phyloP scores from a whole-genome alignment of 1,140 invertebrate species.

The Hylaeus volcanicus region DNA sequence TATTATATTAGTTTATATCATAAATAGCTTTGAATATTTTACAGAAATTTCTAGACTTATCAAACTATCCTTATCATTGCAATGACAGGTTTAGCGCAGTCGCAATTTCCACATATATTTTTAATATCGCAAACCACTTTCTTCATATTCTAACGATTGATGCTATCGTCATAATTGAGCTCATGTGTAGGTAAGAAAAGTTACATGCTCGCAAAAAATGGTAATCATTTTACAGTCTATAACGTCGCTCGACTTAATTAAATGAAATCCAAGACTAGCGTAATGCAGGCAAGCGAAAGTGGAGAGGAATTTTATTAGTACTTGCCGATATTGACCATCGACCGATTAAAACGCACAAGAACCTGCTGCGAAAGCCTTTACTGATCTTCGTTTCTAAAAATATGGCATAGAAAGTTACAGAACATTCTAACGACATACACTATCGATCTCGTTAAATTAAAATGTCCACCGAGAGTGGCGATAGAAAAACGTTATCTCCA shows the following conservation, averaged over 20 bases:
- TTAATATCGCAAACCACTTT: neutral
- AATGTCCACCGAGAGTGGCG: neutral
- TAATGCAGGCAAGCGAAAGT: constrained; percentile 18
- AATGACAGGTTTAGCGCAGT: too few relatives aligned
- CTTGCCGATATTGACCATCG: neutral
- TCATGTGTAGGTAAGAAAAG: neutral
- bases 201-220: neutral
- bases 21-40: too few relatives aligned
- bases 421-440: neutral
- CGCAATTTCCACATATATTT: neutral
- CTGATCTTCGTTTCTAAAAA: neutral
- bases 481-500: neutral
- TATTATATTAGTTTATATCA: too few relatives aligned
- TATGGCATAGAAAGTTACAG: constrained; percentile 15
- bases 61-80: too few relatives aligned
- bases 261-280: neutral
- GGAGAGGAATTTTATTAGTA: constrained; percentile 32
- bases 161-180: neutral
- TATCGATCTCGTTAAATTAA: too few relatives aligned
- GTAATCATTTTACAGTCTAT: neutral
- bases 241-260: neutral
- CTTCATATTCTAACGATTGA: neutral
- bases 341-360: neutral
- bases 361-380: constrained; percentile 1
- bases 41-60: too few relatives aligned